A percentile compares a stretch with the other conserved stretches of the same genome.
phyloP scores from a whole-genome alignment of 1,140 invertebrate genomes.

The Trichonephila clavata region DNA sequence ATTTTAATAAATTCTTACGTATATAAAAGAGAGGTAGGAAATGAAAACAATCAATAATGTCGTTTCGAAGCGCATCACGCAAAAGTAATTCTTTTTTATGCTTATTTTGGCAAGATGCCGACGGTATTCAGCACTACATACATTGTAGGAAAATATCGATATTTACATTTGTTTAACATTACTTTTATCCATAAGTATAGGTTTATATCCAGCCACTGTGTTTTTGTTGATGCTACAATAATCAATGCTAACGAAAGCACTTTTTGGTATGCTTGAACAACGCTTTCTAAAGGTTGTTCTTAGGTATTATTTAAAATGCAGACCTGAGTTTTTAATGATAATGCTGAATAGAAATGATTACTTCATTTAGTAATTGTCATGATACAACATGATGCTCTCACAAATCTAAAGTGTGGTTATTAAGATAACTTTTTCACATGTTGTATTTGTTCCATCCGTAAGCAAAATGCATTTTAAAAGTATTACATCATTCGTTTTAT shows the following conservation, averaged over 20 bases:
- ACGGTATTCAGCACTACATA: slow-evolving; percentile 30
- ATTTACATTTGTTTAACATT: slow-evolving; percentile 62
- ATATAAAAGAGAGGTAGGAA: slow-evolving; percentile 15
- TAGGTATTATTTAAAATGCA: neutral
- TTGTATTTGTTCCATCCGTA: too few species aligned
- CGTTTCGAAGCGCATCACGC: slow-evolving; percentile 60
- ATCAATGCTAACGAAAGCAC: slow-evolving; percentile 49
- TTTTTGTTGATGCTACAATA: slow-evolving; percentile 47
- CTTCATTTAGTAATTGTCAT: neutral
- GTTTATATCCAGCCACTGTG: slow-evolving; percentile 30
- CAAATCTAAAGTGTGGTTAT: too few species aligned
- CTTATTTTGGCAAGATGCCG: slow-evolving; percentile 69
- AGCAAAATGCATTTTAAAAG: too few species aligned
- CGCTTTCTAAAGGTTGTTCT: neutral
- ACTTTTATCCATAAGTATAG: slow-evolving; percentile 49
- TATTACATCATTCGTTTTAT: too few species aligned
- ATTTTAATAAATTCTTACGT: slow-evolving; percentile 50
- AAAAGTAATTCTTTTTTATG: slow-evolving; percentile 63
- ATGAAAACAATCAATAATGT: slow-evolving; percentile 56
- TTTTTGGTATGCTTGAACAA: slow-evolving; percentile 9
- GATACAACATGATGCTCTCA: neutral
- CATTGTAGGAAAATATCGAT: slow-evolving; percentile 51
- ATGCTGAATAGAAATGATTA: neutral
- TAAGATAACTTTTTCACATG: too few species aligned
- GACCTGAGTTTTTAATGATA: neutral